Evolutionary conservation across 2,113 vertebrate genomes (phyloP).

Genomic region (Haemorhous mexicanus): DNA sequence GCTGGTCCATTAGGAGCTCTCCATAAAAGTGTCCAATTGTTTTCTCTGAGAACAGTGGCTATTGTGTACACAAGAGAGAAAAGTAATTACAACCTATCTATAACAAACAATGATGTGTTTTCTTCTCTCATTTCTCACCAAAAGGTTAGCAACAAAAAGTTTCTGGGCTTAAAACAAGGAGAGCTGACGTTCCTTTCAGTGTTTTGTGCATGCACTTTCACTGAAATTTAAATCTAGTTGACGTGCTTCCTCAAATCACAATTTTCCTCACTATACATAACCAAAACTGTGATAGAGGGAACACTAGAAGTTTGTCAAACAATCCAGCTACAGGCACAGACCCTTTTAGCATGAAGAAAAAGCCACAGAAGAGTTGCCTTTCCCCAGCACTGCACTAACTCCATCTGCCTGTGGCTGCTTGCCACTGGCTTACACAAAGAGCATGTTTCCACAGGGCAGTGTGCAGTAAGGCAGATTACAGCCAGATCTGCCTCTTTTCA

Average conservation of each 20-base stretch:
- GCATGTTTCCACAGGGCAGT: background rate
- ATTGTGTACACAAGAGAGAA: background rate
- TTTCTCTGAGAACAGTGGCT: background rate
- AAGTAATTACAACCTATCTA: background rate
- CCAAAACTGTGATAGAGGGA: background rate
- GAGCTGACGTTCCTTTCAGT: background rate
- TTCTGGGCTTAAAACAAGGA: background rate
- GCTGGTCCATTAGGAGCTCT: background rate
- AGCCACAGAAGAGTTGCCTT: background rate
- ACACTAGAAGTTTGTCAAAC: background rate
- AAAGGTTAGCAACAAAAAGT: background rate
- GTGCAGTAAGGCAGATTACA: background rate
- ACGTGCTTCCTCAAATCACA: background rate
- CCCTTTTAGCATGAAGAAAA: background rate
- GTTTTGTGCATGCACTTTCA: background rate
- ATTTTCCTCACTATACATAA: background rate
- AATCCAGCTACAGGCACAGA: background rate
- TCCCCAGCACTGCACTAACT: background rate
- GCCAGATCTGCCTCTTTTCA: background rate
- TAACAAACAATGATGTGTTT: background rate
- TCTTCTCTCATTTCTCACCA: background rate
- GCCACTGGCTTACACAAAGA: background rate
- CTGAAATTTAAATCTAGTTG: background rate
- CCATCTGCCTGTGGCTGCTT: background rate
- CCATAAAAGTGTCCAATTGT: background rate